These are phyloP conservation scores for Chloroceryle inda DNA, from an alignment of 2,797 vertebrate genomes.

Conservation along the genomic window DNA sequence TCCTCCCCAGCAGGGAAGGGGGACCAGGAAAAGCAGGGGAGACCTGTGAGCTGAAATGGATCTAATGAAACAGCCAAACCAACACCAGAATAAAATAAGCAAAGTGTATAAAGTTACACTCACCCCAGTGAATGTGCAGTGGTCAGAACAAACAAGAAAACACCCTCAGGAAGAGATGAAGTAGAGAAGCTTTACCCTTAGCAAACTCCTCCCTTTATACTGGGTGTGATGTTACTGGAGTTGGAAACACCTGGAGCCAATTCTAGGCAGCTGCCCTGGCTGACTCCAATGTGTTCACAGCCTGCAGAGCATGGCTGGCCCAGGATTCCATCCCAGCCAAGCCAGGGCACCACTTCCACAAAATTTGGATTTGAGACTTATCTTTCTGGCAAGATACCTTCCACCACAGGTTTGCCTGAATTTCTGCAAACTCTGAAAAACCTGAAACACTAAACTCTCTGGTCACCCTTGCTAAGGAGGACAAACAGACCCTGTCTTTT, in stretches of 20 bases:
- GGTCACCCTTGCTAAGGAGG: background rate
- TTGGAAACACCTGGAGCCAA: background rate
- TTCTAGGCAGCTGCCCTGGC: background rate
- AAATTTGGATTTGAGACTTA: background rate
- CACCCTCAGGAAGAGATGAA: background rate
- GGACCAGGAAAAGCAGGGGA: no score
- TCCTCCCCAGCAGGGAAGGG: background rate
- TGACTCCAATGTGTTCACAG: background rate
- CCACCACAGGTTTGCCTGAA: background rate
- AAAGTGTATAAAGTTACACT: background rate
- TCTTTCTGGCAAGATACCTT: background rate
- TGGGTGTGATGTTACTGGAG: background rate
- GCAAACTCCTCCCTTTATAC: background rate
- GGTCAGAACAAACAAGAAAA: background rate
- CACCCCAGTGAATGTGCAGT: background rate
- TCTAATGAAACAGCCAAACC: background rate
- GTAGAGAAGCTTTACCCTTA: background rate
- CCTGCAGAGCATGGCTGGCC: background rate
- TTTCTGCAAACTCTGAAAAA: background rate
- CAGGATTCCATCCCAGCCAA: background rate
- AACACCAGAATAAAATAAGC: background rate
- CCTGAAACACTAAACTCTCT: background rate
- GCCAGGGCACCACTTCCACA: rapidly evolving
- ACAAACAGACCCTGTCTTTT: background rate
- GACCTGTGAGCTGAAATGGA: no score